Percentiles rank a stretch among this genome's conserved stretches.
Conservation (phyloP, 1,140 invertebrate species). For the Nymphalis io region DNA sequence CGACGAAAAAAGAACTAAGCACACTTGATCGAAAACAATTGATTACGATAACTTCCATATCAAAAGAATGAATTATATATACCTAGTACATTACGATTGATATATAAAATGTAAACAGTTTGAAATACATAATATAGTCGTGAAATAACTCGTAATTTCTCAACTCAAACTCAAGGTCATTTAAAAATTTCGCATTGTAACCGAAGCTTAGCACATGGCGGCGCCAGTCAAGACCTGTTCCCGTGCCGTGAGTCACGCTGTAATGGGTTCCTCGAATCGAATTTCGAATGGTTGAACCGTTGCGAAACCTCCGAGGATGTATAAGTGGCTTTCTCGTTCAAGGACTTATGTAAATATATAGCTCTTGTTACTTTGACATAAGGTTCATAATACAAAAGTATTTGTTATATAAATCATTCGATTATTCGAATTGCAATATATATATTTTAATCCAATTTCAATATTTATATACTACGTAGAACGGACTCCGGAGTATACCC, state of each 20-base stretch:
- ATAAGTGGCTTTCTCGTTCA: conserved; percentile 31
- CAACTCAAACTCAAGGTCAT: conserved; percentile 31
- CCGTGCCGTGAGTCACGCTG: conserved; percentile 55
- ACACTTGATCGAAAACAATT: no score
- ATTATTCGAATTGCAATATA: background rate
- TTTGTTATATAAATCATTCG: background rate
- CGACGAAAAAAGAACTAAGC: no score
- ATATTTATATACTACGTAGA: background rate
- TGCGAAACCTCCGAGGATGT: conserved; percentile 56
- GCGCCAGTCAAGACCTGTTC: conserved; percentile 61
- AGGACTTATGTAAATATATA: conserved; percentile 5
- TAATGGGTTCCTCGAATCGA: conserved; percentile 69
- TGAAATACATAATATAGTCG: background rate
- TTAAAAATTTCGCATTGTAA: conserved; percentile 20
- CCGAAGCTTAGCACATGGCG: conserved; percentile 35
- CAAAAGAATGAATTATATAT: no score
- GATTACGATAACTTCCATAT: no score
- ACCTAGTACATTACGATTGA: no score
- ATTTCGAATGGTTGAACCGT: conserved; percentile 60
- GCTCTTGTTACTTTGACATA: background rate
- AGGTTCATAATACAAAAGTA: background rate
- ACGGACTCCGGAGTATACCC: background rate
- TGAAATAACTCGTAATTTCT: background rate
- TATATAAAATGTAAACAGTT: no score
- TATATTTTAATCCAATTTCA: conserved; percentile 3